Base-by-base conservation (phyloP, 2,113 vertebrate genomes). In the Amphiprion ocellaris region DNA sequence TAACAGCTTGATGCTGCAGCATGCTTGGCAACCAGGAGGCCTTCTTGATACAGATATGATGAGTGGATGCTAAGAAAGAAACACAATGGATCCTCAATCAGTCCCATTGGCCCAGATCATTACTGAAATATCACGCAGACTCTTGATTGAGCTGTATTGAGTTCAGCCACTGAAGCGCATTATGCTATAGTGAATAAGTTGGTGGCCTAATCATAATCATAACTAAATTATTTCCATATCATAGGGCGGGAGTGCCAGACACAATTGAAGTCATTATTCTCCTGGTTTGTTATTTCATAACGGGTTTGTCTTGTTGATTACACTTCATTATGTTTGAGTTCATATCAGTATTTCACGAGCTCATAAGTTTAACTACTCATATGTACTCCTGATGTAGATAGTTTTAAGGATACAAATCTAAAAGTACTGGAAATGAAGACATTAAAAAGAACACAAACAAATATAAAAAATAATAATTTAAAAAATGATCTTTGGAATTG, bases 111-210 rank as follows among this genome's bases (percentile, higher is more conserved):
- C 65, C 30, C 59, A 61, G 63, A 85, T 92, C 87, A 70, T 93
- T 94, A 94, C 68, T 68, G 76, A 85, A 89, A 94, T 92, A 83
- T 79, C 78, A 76, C 84, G 24, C 81, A 50, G 74, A 11, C 73
- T 62, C 77, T 75, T 90, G 92, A 94, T 91, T 83, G 92, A 92
- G 87, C 82, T 70, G 84, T 44, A 89, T 95, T 95, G 87, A 94
- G 90, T 92, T 94, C 92, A 78, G 74, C 82, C 90, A 86, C 83
- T 87, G 87, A 88, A 90, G 93, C 94, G 86, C 78, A 16, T 41
- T 53, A 39, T n/a, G 75, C 77, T 77, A 47, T 81, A 78, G 74
- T 81, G 77, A 91, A 73, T 63, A 81, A 86, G 66, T 77, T 62
- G 60, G 85, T 75, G 65, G 44, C 65, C 81, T 85, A 89, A 91